These are phyloP conservation scores for Caenorhabditis remanei DNA, from an alignment of 1,140 invertebrate species.

Conservation along the genomic window DNA sequence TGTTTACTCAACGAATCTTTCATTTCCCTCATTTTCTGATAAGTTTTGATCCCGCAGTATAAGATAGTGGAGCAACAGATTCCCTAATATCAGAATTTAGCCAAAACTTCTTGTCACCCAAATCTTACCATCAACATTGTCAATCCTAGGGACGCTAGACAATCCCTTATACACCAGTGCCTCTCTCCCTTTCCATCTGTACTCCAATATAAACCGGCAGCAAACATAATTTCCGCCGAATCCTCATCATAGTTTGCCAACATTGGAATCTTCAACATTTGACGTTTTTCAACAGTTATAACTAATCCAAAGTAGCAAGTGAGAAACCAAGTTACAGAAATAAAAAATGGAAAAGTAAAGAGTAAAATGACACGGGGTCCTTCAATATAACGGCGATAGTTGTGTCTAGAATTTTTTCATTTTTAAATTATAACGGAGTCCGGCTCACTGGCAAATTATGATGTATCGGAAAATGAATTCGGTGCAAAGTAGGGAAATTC, in stretches of 20 bases:
- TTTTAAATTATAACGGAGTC: neutral
- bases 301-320: neutral
- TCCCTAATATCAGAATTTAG: neutral
- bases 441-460: neutral
- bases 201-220: neutral
- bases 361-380: neutral
- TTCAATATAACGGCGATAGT: neutral
- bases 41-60: neutral
- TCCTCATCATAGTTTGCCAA: neutral
- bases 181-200: neutral
- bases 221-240: neutral
- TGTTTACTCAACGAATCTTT: neutral
- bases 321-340: neutral
- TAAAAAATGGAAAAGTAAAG: neutral
- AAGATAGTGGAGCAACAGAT: neutral
- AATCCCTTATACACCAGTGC: neutral
- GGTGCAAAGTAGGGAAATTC: neutral
- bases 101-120: neutral
- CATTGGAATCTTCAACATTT: neutral
- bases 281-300: neutral
- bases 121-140: neutral
- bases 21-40: neutral
- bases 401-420: neutral
- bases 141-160: neutral
- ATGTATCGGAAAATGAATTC: conserved; percentile 6